Evolutionary conservation across 1,140 invertebrate genomes (phyloP), one percentile per base, ranked within the genome.

Genomic region (Lepidostoma basale): DNA sequence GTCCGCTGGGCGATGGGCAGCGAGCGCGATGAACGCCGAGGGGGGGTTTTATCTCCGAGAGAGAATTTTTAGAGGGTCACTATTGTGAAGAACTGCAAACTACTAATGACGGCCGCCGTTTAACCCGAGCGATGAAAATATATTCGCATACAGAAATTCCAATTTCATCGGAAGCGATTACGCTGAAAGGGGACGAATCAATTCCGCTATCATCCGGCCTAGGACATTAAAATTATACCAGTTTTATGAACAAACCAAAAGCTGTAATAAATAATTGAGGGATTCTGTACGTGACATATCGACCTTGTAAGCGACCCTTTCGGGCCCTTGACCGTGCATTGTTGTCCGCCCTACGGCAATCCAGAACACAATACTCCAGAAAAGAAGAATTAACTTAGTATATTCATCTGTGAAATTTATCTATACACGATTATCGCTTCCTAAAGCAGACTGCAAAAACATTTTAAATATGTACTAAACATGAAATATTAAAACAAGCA

Each of bases 61-160:
- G 26, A 28, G 49, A 26, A 54, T 54, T 20, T 54, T 54, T 28
- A 33, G 3, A 54, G 20, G 45, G 25, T 30, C 49, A 30, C 49
- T 30, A 28, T 54, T 54, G 49, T 54, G 25, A 16, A 54, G n/a
- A 54, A 54, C 14, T 54, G 49, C 49, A 54, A 18, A 54, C 49
- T 54, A 54, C 49, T 54, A 54, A 54, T 54, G 49, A 28, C 26
- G 25, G 12, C 47, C 8, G 14, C 12, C 49, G 18, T 54, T 28
- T 14, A 23, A 23, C 45, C 18, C 8, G 20, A 23, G 9, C 45
- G 8, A n/a, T n/a, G n/a, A n/a, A n/a, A n/a, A n/a, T n/a, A n/a
- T n/a, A n/a, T n/a, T n/a, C n/a, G n/a, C n/a, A n/a, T n/a, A n/a
- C n/a, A n/a, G n/a, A 1, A 36, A 36, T 12, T 36, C 33, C 18